Evolutionary conservation across 1,140 invertebrate genomes (phyloP), one percentile per base, ranked within the genome.

Genomic region (Papilio helenus): DNA sequence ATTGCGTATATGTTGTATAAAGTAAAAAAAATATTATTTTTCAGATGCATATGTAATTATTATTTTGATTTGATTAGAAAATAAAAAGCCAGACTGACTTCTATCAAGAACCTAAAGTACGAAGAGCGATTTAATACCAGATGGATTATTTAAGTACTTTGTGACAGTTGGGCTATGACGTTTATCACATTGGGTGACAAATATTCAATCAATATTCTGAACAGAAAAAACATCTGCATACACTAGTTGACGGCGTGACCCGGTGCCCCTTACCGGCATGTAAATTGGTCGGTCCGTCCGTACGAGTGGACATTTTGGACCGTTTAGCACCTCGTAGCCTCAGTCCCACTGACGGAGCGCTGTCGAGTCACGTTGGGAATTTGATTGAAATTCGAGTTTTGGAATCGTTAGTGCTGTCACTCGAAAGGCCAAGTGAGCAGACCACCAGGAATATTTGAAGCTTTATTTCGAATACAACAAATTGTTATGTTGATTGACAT

Each of bases 261-360:
- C 82, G 90, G 90, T 86, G 86, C 85, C 83, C 61, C 61, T 68
- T 79, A 81, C 81, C 82, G 83, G 84, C 83, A 80, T 86, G 90
- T 81, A 92, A 92, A 92, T 91, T 91, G 88, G 79, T 79, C 79
- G 81, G 71, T 82, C 81, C 74, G 79, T 84, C 73, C 73, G 85
- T 85, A 84, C 83, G 79, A 42, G 80, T 80, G 72, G 84, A 83
- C 86, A 87, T 89, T 90, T 88, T 87, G 89, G 86, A 86, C 61
- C 89, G 82, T 87, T 90, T 89, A 92, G 84, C 89, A 87, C 86
- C 83, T 74, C 44, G 72, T 55, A 29, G 46, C 72, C 20, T 46
- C 58, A 61, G 20, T 26, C 9, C 61, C 61, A n/a, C 51, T n/a
- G 51, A 55, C 51, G 61, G 14, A 68, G 61, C 14, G 26, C 61